Evolutionary conservation across 2,113 vertebrate genomes (phyloP).

Genomic region (Aldabrachelys gigantea): DNA sequence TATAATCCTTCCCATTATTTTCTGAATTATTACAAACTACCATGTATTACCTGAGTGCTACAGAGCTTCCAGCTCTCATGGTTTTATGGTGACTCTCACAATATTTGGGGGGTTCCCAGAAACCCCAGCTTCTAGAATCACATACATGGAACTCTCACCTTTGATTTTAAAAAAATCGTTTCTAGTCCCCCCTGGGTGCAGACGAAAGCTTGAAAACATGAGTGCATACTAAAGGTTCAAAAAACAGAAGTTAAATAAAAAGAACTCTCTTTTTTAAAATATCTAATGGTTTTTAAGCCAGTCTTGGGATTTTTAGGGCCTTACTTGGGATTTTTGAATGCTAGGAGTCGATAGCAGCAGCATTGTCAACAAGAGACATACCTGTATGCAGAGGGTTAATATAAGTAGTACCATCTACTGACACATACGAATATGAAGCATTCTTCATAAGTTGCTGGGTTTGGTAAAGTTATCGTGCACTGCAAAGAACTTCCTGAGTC

Average conservation of each 20-base stretch:
- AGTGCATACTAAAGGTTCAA: neutral
- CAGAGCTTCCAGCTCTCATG: neutral
- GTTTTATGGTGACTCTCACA: neutral
- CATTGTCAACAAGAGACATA: neutral
- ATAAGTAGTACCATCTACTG: neutral
- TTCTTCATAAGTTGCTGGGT: conserved; percentile 8
- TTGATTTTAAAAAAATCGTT: conserved; percentile 7
- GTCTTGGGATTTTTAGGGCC: neutral
- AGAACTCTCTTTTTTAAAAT: neutral
- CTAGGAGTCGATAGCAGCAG: no score
- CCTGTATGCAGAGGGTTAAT: neutral
- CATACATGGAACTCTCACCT: neutral
- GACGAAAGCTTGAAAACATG: neutral
- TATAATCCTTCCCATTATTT: neutral
- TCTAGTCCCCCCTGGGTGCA: neutral
- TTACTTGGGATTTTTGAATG: neutral
- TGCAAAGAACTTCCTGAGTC: neutral
- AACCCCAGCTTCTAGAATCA: neutral
- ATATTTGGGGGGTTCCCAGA: neutral
- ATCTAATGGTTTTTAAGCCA: neutral
- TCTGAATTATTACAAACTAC: neutral
- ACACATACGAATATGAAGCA: neutral
- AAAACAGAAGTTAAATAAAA: neutral
- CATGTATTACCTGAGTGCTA: neutral
- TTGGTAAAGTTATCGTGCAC: neutral